These are phyloP conservation scores for Unio delphinus DNA, from an alignment of 2,888 invertebrate species.

Conservation along the genomic window DNA sequence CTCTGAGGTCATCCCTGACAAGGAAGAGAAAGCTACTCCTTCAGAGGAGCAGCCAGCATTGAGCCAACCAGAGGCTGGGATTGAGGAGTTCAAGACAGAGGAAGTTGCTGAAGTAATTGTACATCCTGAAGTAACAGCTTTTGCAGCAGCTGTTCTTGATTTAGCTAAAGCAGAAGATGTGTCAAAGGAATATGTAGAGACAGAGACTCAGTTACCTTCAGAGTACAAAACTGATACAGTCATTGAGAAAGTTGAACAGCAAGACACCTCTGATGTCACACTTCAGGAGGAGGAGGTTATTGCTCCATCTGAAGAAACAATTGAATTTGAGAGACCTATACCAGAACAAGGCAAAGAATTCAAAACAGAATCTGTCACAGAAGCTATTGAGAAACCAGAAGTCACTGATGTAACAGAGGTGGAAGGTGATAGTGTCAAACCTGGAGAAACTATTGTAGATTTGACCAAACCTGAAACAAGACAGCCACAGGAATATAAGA, in stretches of 20 bases:
- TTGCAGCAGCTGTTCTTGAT: conserved; percentile 13
- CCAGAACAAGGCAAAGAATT: conserved; percentile 25
- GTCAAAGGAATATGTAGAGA: conserved; percentile 11
- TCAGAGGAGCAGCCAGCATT: background rate
- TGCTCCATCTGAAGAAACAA: conserved; percentile 20
- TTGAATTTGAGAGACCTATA: conserved; percentile 19
- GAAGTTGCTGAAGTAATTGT: conserved; percentile 14
- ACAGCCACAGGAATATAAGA: conserved; percentile 3
- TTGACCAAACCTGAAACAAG: conserved; percentile 19
- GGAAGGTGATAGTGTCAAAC: conserved; percentile 14
- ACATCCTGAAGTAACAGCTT: conserved; percentile 13
- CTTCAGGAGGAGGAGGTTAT: conserved; percentile 20
- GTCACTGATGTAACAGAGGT: conserved; percentile 35
- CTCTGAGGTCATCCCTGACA: conserved; percentile 13
- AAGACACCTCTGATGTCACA: conserved; percentile 22
- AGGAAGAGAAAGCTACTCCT: conserved; percentile 3
- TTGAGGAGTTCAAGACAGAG: conserved; percentile 20
- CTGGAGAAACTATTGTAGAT: conserved; percentile 27
- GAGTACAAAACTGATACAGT: conserved; percentile 25
- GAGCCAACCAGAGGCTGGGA: conserved; percentile 13
- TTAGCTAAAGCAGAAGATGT: conserved; percentile 14
- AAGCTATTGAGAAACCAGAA: conserved; percentile 30
- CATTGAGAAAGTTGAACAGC: conserved; percentile 18
- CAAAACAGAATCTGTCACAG: conserved; percentile 29
- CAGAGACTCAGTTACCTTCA: conserved; percentile 18